These are phyloP conservation scores for Zygogramma bicolorata DNA, from an alignment of 2,888 invertebrate species.

Conservation along the genomic window DNA sequence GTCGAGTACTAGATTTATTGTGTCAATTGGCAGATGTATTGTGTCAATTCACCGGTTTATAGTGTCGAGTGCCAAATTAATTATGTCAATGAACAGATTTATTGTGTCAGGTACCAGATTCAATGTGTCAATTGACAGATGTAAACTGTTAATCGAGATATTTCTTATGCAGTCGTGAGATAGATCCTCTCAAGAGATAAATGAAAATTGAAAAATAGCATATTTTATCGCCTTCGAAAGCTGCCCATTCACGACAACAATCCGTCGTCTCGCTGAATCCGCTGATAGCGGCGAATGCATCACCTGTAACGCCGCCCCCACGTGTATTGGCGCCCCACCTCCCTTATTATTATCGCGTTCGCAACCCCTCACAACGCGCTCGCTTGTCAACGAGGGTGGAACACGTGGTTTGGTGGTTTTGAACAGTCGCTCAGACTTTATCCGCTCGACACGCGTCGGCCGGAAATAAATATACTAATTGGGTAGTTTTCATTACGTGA, in stretches of 20 bases:
- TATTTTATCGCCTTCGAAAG: too few relatives aligned
- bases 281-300: slow-evolving; percentile 46
- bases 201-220: too few relatives aligned
- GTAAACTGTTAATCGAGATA: too few relatives aligned
- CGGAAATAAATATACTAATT: slow-evolving; percentile 23
- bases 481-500: neutral
- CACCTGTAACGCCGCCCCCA: slow-evolving; percentile 62
- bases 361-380: slow-evolving; percentile 62
- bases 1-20: too few relatives aligned
- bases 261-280: slow-evolving; percentile 24
- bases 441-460: slow-evolving; percentile 39
- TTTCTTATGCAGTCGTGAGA: too few relatives aligned
- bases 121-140: too few relatives aligned
- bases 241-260: slow-evolving; percentile 6
- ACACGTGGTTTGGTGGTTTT: slow-evolving; percentile 59
- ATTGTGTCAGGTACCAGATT: too few relatives aligned
- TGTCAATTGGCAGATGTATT: too few relatives aligned
- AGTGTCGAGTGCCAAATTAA: too few relatives aligned
- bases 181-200: too few relatives aligned
- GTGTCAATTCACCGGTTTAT: too few relatives aligned
- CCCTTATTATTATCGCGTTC: slow-evolving; percentile 65
- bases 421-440: slow-evolving; percentile 47
- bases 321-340: slow-evolving; percentile 56
- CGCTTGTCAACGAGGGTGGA: slow-evolving; percentile 60
- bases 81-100: too few relatives aligned